Conservation (phyloP, 2,113 vertebrate genomes). For the Proteles cristata region DNA sequence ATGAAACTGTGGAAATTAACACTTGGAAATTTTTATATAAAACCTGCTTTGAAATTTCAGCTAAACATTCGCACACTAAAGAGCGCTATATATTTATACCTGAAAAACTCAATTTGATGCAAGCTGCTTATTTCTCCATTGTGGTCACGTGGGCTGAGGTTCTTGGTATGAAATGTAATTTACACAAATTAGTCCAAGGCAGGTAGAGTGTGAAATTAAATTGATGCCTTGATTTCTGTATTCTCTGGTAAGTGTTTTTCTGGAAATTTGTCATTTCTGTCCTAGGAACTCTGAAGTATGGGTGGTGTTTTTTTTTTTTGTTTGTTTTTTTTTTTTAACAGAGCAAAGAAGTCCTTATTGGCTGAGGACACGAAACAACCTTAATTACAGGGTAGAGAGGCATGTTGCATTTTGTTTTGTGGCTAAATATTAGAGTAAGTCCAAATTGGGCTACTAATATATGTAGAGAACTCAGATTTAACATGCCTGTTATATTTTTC, state of each 20-base stretch:
- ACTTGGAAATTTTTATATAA: slow-evolving; percentile 67
- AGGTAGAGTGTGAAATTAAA: slow-evolving; percentile 84
- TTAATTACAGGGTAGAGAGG: slow-evolving; percentile 67
- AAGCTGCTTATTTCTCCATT: slow-evolving; percentile 77
- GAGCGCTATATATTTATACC: slow-evolving; percentile 67
- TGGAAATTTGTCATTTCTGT: slow-evolving; percentile 76
- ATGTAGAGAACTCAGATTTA: slow-evolving; percentile 4
- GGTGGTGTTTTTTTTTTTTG: too few relatives aligned
- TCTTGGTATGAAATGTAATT: slow-evolving; percentile 82
- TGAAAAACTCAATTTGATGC: slow-evolving; percentile 71
- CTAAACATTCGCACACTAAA: slow-evolving; percentile 54
- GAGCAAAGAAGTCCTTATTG: slow-evolving; percentile 57
- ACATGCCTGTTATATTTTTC: neutral
- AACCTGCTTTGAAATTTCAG: slow-evolving; percentile 62
- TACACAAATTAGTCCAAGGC: slow-evolving; percentile 80
- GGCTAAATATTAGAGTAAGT: slow-evolving; percentile 54
- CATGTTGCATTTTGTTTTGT: slow-evolving; percentile 62
- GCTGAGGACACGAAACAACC: slow-evolving; percentile 59
- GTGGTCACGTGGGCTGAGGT: slow-evolving; percentile 74
- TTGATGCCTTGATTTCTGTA: slow-evolving; percentile 82
- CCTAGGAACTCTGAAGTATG: slow-evolving; percentile 69
- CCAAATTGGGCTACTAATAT: neutral
- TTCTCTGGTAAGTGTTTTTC: slow-evolving; percentile 76
- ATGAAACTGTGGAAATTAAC: slow-evolving; percentile 68
- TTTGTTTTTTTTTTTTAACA: neutral